Evolutionary conservation across 2,797 vertebrate species (phyloP), one percentile per base, ranked within the genome.

Genomic region (Mallotus villosus): DNA sequence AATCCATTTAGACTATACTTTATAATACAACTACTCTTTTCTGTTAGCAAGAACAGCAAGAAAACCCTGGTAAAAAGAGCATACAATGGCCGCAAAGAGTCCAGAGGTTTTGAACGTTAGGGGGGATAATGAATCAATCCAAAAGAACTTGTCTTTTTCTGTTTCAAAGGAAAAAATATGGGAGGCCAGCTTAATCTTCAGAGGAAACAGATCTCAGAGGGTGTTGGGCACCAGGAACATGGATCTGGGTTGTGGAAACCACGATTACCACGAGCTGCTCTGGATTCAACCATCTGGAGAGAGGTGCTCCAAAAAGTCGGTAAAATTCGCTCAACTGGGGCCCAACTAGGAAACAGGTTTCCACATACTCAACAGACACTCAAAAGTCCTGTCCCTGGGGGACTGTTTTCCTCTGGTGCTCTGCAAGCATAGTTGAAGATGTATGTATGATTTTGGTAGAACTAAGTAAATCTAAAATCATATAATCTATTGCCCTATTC

Each of bases 231-330:
- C 88, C 90, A 93, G 92, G 90, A 92, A 92, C 93, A 93, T 91
- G 91, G 93, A 93, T 93, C 89, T 90, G 82, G 86, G 89, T 91
- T 89, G 86, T 82, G 78, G 90, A 92, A 94, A 93, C 92, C 92
- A 93, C 92, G 78, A 84, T 92, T 90, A 94, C 92, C 92, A 90
- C 89, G 86, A 91, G 84, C 86, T 89, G 89, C 87, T 90, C 90
- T 91, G 92, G 92, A 92, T 89, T 86, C 88, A 90, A 82, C 88
- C 93, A 93, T 92, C 92, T 93, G 92, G 92, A 92, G 90, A 89
- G 83, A 85, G 86, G 84, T 86, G 88, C 89, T 92, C 90, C 91
- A 92, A 92, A 92, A 92, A 92, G 87, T 79, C 86, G 69, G 87
- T 91, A 88, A 89, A 92, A 77, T 87, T 89, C 78, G 73, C 84